Base-by-base conservation (phyloP, 2,113 vertebrate species). In the Ovibos moschatus region DNA sequence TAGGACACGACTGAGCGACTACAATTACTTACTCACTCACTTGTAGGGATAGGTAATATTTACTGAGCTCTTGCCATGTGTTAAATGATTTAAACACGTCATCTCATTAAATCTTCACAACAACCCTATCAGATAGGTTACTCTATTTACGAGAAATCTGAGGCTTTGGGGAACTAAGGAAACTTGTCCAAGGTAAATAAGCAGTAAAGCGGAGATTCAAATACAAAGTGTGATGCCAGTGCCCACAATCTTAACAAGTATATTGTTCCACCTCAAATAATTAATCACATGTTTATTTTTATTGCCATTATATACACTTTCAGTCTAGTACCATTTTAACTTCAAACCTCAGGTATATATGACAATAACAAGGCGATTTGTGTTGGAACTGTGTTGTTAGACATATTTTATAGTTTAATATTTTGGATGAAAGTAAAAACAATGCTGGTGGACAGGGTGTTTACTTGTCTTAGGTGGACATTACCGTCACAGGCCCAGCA, bases 91-190 rank as follows among this genome's bases (percentile, higher is more conserved):
- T 67, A 89, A 17, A 78, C 12, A 87, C 40, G 43, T 64, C 40
- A 58, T 89, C 40, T 95, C 71, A 53, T 85, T 89, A 60, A 60
- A 53, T 57, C 47, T 33, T 96, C 64, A 62, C 50, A 62, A 62
- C 43, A 95, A 12, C 27, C 5, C 14, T 51, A 21, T 58, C 60
- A 89, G 50, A 8, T 33, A 89, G 27, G 57, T 94, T 90, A 51
- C 51, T 53, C 57, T 45, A 67, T 36, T 94, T 97, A 92, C 1
- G 51, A 89, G 81, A 90, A 93, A 92, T 57, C 9, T 84, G 93
- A 97, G 45, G 51, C 62, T 84, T 90, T 81, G 36, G 53, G 62
- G 78, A 96, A 86, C 58, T 40, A 86, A 97, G 40, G 53, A 94
- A 94, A 76, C 10, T 90, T 91, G 47, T 40, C 45, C n/a, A 57